A percentile compares a stretch with the other conserved stretches of the same genome.
phyloP scores from a whole-genome alignment of 2,888 invertebrate genomes.

The Hemithea aestivaria region DNA sequence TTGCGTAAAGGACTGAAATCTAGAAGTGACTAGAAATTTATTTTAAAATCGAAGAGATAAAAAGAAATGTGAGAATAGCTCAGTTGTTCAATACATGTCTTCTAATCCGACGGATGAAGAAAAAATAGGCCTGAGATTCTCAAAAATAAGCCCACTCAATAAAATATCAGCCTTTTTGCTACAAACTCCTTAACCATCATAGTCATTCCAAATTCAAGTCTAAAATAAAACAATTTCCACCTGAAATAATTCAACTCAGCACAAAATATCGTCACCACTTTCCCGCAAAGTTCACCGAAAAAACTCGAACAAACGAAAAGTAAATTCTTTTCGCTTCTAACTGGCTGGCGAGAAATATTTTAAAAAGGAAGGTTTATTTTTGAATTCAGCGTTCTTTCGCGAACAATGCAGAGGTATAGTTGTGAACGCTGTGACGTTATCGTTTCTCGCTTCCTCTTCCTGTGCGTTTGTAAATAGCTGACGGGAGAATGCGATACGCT shows the following conservation, averaged over 20 bases:
- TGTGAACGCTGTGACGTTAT: slow-evolving; percentile 39
- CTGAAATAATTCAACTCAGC: slow-evolving; percentile 5
- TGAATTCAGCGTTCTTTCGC: slow-evolving; percentile 27
- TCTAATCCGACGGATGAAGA: too few species aligned
- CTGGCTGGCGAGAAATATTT: slow-evolving; percentile 13
- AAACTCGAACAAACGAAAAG: slow-evolving; percentile 13
- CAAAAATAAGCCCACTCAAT: too few species aligned
- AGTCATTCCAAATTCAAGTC: too few species aligned
- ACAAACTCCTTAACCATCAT: too few species aligned
- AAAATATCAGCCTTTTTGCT: too few species aligned
- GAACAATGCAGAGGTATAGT: slow-evolving; percentile 38
- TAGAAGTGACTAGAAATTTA: too few species aligned
- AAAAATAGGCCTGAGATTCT: too few species aligned
- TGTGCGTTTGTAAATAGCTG: slow-evolving; percentile 33
- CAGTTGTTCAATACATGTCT: too few species aligned
- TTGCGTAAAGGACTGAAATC: too few species aligned
- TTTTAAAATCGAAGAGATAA: too few species aligned
- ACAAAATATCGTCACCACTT: slow-evolving; percentile 12
- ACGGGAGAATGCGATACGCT: slow-evolving; percentile 19
- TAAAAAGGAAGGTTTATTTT: slow-evolving; percentile 16
- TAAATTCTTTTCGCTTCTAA: slow-evolving; percentile 14
- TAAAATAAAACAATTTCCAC: background rate
- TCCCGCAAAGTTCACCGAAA: slow-evolving; percentile 3
- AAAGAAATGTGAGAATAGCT: too few species aligned
- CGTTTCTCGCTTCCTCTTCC: slow-evolving; percentile 38